Evolutionary conservation across 2,888 invertebrate genomes (phyloP).

Genomic region (Hydrotaea diabolus): DNA sequence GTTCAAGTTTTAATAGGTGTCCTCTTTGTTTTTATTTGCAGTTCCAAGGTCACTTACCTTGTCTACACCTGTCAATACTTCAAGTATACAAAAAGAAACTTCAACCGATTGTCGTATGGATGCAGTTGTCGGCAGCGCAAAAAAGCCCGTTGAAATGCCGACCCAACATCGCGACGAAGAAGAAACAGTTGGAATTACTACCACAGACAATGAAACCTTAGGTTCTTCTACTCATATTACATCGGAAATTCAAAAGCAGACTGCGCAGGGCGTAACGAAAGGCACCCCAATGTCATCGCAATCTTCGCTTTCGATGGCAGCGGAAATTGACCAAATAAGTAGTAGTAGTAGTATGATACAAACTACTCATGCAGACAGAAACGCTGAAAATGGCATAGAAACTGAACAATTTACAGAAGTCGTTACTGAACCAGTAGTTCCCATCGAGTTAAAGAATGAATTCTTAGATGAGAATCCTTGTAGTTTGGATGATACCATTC

Average conservation of each 20-base stretch:
- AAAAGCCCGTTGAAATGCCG: neutral
- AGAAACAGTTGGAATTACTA: neutral
- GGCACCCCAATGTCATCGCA: no score
- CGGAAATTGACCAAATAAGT: neutral
- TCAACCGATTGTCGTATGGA: slow-evolving; percentile 48
- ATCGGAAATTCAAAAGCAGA: neutral
- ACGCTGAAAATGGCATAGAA: neutral
- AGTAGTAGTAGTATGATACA: neutral
- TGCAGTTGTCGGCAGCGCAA: slow-evolving; percentile 34
- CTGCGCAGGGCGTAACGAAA: neutral
- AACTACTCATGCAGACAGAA: neutral
- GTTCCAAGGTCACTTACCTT: neutral
- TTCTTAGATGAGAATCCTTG: slow-evolving; percentile 59
- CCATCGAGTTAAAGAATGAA: slow-evolving; percentile 59
- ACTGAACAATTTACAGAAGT: neutral
- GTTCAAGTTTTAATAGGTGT: neutral
- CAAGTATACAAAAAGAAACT: slow-evolving; percentile 48
- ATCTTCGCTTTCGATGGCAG: neutral
- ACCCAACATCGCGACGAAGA: no score
- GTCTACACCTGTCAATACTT: neutral
- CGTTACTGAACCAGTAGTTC: slow-evolving; percentile 11
- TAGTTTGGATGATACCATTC: slow-evolving; percentile 28
- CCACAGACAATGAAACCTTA: neutral
- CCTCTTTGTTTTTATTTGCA: neutral
- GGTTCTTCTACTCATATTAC: neutral